Base-by-base conservation (phyloP, 2,113 vertebrate genomes). In the Leucopsar rothschildi region DNA sequence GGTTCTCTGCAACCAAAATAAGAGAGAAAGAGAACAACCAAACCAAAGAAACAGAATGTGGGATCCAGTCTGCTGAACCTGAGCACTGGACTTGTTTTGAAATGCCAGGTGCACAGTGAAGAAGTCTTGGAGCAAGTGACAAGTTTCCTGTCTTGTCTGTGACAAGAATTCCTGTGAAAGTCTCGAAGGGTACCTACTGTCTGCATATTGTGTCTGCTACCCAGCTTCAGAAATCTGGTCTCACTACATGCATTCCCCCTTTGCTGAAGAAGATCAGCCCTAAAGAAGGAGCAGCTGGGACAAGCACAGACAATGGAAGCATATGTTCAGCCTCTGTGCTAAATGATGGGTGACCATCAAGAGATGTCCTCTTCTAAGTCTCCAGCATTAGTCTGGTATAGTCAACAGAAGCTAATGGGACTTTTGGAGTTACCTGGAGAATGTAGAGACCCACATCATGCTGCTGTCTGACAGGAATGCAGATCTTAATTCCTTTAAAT, bases 1-100 rank as follows among this genome's bases (percentile, higher is more conserved):
- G 21, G 12, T 70, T 93, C 70, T 88, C 35, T 90, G 76, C 71
- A 85, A 79, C 65, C 80, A 95, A 90, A 95, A 40, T 21, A 94
- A 82, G 68, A 55, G 44, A 56, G 75, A 79, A 77, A 65, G 31
- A 82, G 94, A 40, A 27, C 50, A 59, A 53, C 20, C 40, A 71
- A 85, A 80, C 11, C 27, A 60, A 68, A 66, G 64, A 50, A 86
- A 49, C 0, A 7, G 6, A 77, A 25, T 4, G 33, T 78, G 21
- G 50, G 39, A 94, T 89, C 25, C 52, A 78, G 59, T 81, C 72
- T 86, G 60, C 35, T 92, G 77, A 83, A 70, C 52, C 39, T 29
- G 47, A 63, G 28, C 27, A n/a, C 20, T 15, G 35, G 80, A 73
- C 15, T 59, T 71, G 39, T 93, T 86, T 93, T 82, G 83, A 93